Base-by-base conservation (phyloP, 2,888 invertebrate genomes). In the Ryuthela nishihirai region DNA sequence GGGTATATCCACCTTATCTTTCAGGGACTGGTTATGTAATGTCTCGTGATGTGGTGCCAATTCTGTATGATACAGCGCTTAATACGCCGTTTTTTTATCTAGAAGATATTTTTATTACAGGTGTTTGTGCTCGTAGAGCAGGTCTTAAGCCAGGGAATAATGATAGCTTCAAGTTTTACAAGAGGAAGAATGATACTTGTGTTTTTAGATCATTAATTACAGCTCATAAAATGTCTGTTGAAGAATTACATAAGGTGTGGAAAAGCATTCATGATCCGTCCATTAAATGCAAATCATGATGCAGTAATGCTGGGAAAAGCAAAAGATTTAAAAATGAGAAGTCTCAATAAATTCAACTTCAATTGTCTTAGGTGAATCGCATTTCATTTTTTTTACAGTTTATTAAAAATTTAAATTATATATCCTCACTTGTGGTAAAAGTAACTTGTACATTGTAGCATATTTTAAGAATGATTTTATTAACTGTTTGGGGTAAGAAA, bases 11-110 rank as follows among this genome's bases (percentile, higher is more conserved):
- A 7, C 48, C 65, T 20, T 68, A 68, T 47, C 60, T 67, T 20
- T 66, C 67, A n/a, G 68, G 68, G 12, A 66, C 67, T n/a, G 64
- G 64, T 4, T 68, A 68, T 38, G 67, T 67, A 34, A 56, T 68
- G 61, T 61, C 63, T 21, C 32, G 36, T 34, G 53, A 58, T 39
- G 24, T 59, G 2, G 50, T 54, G 18, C 35, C 45, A 2, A 26
- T 48, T 21, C 50, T 65, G 9, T 65, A 60, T 36, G 32, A 40
- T 17, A 60, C 65, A 32, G 62, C 65, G 12, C 41, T 65, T 6
- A 34, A 34, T 3, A 55, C 60, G 10, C 54, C 53, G 2, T 65
- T 65, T 47, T 65, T 65, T 43, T 63, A 64, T 42, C 42, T 65
- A 21, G 65, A 65, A 29, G 65, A 65, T 48, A 54, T 65, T 39